Percentiles rank a stretch among this genome's conserved stretches.
phyloP scores from a whole-genome alignment of 2,113 vertebrate genomes.

The Aldabrachelys gigantea region DNA sequence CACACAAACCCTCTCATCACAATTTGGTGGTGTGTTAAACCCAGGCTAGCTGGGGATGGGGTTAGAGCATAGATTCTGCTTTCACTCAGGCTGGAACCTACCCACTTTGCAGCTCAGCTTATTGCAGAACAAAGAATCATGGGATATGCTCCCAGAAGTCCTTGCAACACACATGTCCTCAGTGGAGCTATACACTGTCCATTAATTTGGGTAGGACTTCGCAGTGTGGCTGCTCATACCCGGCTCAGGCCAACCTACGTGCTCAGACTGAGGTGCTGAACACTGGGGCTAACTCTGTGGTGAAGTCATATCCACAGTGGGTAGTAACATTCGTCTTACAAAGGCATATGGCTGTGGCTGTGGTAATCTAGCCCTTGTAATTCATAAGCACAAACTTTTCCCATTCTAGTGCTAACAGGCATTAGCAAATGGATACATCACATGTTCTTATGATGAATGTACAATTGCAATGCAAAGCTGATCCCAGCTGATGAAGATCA shows the following conservation, averaged over 20 bases:
- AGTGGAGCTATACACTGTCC: no score
- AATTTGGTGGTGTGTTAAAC: background rate
- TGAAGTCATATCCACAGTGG: background rate
- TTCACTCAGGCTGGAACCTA: background rate
- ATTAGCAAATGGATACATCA: background rate
- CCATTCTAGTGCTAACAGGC: background rate
- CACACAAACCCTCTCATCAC: background rate
- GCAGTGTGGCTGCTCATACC: fast-evolving
- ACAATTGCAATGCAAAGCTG: background rate
- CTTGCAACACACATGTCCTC: background rate
- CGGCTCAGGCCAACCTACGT: background rate
- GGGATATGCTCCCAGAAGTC: background rate
- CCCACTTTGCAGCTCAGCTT: background rate
- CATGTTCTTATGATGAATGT: background rate
- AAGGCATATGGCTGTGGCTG: background rate
- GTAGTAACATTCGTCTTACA: background rate
- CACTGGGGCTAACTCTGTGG: background rate
- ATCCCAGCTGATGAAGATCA: background rate
- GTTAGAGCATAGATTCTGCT: background rate
- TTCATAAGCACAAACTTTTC: background rate
- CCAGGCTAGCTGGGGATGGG: background rate
- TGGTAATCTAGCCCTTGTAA: background rate
- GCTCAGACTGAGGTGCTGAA: background rate
- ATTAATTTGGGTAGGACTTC: background rate
- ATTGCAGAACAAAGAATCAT: background rate